Evolutionary conservation across 1,140 invertebrate genomes (phyloP), one percentile per base, ranked within the genome.

Genomic region (Eufriesea mexicana): DNA sequence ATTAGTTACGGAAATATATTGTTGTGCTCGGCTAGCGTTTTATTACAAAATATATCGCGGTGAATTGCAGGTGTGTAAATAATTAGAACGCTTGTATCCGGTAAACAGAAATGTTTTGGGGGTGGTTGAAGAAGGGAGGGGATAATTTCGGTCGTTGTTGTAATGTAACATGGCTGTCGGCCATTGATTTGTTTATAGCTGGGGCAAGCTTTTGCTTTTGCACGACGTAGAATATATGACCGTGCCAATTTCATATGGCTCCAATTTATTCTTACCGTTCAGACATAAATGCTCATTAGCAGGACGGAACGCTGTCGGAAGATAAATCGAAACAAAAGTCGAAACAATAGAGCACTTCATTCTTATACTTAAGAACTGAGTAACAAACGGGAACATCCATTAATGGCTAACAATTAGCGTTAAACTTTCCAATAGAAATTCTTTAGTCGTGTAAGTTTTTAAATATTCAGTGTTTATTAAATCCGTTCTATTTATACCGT

Each of bases 161-260:
- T 68, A 88, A 88, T 82, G 77, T 76, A 83, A 72, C 72, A 23
- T 64, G 67, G 66, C 62, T 71, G 86, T 85, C 83, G 75, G 55
- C 78, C 75, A 79, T 82, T 87, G 86, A 88, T 88, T 88, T 88
- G 86, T 87, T 88, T 87, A 85, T 74, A 71, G 79, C 59, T 61
- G 64, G 75, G 72, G 70, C 47, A 28, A 55, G 54, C 59, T 59
- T 66, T 82, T 79, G 78, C 75, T 71, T 88, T 61, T 76, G 61
- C 45, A 20, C 25, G 54, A 14, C 68, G 62, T n/a, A 23, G 28
- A 61, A 84, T 83, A 25, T 71, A 77, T 23, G 57, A 35, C 49
- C 54, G 71, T 74, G 70, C 71, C 86, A 77, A 87, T 84, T 86
- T 87, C 77, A 79, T 86, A 79, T 61, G 61, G 72, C 49, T 55